Evolutionary conservation across 2,797 vertebrate species (phyloP).

Genomic region (Tenualosa thibaudeaui): DNA sequence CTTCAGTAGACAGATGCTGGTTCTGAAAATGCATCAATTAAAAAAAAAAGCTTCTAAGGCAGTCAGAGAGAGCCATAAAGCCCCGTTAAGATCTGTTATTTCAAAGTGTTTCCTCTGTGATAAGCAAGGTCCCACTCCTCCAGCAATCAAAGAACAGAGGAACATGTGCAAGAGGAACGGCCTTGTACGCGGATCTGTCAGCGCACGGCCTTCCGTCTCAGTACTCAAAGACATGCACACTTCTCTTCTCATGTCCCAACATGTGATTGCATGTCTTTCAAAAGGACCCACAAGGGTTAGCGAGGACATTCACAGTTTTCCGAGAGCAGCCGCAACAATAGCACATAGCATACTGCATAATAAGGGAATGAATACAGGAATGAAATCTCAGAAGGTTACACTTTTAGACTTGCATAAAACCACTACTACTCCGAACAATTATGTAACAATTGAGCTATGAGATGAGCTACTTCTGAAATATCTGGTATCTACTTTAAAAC

Average conservation of each 20-base stretch:
- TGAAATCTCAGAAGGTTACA: no score
- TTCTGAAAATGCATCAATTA: neutral
- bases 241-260: slow-evolving; percentile 3
- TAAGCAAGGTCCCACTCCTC: neutral
- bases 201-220: neutral
- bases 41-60: neutral
- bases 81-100: neutral
- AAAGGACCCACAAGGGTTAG: neutral
- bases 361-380: no score
- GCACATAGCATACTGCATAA: neutral
- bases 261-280: neutral
- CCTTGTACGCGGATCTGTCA: neutral
- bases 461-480: neutral
- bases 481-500: neutral
- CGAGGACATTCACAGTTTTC: neutral
- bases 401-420: neutral
- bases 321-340: neutral
- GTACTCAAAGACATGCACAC: neutral
- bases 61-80: neutral
- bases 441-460: neutral
- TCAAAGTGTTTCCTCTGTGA: slow-evolving; percentile 1
- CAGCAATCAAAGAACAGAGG: neutral
- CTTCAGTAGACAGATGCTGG: neutral
- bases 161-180: neutral
- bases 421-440: neutral